These are phyloP conservation scores for Lithobates sylvaticus DNA, from an alignment of 2,797 vertebrate genomes.

Conservation along the genomic window DNA sequence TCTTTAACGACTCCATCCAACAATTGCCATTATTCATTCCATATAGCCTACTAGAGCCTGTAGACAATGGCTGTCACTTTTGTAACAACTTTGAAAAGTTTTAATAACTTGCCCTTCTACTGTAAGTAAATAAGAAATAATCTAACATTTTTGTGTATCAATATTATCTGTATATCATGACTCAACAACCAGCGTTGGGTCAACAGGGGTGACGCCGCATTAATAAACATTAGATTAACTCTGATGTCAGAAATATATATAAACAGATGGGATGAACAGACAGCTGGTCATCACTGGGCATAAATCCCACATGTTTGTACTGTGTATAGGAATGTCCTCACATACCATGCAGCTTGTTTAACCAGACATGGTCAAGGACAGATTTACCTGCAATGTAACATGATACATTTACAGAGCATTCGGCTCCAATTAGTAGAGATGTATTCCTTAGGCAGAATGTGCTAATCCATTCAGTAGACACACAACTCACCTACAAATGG, in stretches of 20 bases:
- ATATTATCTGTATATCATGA: background rate
- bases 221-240: constrained; percentile 47
- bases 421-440: background rate
- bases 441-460: background rate
- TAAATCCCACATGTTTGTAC: constrained; percentile 38
- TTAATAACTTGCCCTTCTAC: background rate
- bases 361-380: constrained; percentile 29
- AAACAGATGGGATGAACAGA: constrained; percentile 50
- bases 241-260: constrained; percentile 26
- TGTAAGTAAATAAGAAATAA: background rate
- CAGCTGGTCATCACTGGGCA: constrained; percentile 59
- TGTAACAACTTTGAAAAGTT: background rate
- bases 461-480: background rate
- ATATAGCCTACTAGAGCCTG: too few relatives aligned
- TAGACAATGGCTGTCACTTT: too few relatives aligned
- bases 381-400: background rate
- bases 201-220: background rate
- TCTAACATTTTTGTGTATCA: background rate
- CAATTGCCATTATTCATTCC: too few relatives aligned
- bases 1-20: too few relatives aligned
- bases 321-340: constrained; percentile 39
- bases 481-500: background rate
- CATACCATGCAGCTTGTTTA: constrained; percentile 17
- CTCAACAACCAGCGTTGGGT: background rate
- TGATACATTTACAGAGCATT: background rate